Evolutionary conservation across 2,113 vertebrate species (phyloP), one percentile per base, ranked within the genome.

Genomic region (Sylvilagus bachmani): DNA sequence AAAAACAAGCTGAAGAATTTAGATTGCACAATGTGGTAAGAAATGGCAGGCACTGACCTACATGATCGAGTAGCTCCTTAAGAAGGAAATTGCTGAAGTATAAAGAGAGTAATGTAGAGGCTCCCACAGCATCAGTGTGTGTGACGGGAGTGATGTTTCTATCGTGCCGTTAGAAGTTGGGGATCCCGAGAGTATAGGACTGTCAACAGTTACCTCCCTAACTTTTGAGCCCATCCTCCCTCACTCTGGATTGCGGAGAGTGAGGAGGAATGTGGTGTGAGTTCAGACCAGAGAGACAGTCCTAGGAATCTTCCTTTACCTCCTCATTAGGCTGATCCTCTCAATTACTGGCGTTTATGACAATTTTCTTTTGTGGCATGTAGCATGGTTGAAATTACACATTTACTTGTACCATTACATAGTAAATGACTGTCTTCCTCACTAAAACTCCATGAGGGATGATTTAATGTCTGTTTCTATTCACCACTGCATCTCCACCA

Each of bases 51-150:
- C 55, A 75, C 17, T 74, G 58, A 73, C 24, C 71, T 73, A 61
- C 24, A 75, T 12, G 8, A 84, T 62, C 14, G 64, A 82, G 31
- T 38, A 58, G n/a, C 78, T 58, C 33, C 58, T 33, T 53, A 70
- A 75, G 27, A 86, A 92, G 93, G 69, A 67, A 92, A 94, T 87
- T 44, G 25, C 69, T 75, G 51, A 64, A 22, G 14, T 22, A 31
- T 31, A 64, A 33, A 44, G 29, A 25, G 22, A 73, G 90, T 21
- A 75, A 67, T 61, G 38, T 5, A 75, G 22, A 67, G 9, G 75
- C 61, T 71, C 38, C 27, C 49, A 9, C 16, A 82, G 10, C 16
- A 33, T 58, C 17, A 21, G 14, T 58, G 55, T 17, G 17, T 16
- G 55, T 25, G 3, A 24, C 13, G 11, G 4, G 19, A 0, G 11